Evolutionary conservation across 2,113 vertebrate genomes (phyloP).

Genomic region (Girardinichthys multiradiatus): DNA sequence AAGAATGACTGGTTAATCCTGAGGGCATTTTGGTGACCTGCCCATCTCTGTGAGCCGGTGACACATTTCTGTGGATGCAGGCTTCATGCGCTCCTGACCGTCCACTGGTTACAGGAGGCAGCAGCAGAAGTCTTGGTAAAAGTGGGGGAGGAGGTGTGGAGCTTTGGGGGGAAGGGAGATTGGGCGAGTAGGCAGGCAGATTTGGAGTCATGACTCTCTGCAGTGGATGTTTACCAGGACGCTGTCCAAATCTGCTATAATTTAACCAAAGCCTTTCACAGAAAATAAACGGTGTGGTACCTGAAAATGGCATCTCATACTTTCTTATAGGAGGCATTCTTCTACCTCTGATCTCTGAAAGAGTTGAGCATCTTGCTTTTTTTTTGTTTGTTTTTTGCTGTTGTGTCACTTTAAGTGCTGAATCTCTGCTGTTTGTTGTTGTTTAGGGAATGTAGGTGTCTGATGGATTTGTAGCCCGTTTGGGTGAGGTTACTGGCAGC

Average conservation of each 20-base stretch:
- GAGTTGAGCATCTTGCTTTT: background rate
- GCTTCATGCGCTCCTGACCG: background rate
- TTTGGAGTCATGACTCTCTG: constrained; percentile 13
- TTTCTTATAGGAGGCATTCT: background rate
- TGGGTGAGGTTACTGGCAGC: constrained; percentile 25
- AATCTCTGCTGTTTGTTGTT: background rate
- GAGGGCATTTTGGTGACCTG: background rate
- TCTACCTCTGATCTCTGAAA: background rate
- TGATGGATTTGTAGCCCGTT: background rate
- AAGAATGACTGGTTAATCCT: background rate
- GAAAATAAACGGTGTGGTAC: background rate
- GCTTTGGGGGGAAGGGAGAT: constrained; percentile 55
- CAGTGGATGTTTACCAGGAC: background rate
- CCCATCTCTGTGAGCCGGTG: constrained; percentile 16
- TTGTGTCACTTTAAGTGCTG: background rate
- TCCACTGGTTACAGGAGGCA: constrained; percentile 5
- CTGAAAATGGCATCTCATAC: background rate
- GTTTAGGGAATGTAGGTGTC: background rate
- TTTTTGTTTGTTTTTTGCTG: background rate
- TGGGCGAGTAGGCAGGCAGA: background rate
- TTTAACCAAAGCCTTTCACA: background rate
- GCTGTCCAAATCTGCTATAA: background rate
- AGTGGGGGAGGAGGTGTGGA: constrained; percentile 16
- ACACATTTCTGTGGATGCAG: constrained; percentile 26
- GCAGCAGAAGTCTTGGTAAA: constrained; percentile 35